These are phyloP conservation scores for Sarcophaga caerulescens DNA, from an alignment of 2,888 invertebrate species.

Conservation along the genomic window DNA sequence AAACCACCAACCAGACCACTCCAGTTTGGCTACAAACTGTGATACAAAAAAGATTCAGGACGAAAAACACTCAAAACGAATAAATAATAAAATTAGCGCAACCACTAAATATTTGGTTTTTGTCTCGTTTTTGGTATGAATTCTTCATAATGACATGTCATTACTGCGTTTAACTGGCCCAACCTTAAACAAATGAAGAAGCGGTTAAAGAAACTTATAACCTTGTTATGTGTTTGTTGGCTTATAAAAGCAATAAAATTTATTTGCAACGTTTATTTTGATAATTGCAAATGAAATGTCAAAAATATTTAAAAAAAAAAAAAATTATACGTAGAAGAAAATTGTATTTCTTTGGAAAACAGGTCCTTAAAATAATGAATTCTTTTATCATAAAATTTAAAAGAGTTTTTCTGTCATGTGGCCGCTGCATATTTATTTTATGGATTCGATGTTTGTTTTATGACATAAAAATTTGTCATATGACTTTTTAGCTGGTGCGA, in stretches of 20 bases:
- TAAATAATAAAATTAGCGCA: slow-evolving; percentile 1
- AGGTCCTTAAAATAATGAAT: too few relatives aligned
- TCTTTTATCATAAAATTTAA: too few relatives aligned
- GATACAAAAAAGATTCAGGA: slow-evolving; percentile 65
- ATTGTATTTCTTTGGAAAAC: too few relatives aligned
- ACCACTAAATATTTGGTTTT: slow-evolving; percentile 48
- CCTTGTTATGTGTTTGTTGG: neutral
- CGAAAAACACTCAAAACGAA: neutral
- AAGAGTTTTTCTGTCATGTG: too few relatives aligned
- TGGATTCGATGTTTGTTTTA: too few relatives aligned
- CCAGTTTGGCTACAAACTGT: slow-evolving; percentile 61
- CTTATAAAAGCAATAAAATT: slow-evolving; percentile 75
- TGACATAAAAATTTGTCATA: too few relatives aligned
- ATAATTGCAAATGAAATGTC: slow-evolving; percentile 59
- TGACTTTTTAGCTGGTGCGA: too few relatives aligned
- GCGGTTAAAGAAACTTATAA: neutral
- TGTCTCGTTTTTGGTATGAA: slow-evolving; percentile 31
- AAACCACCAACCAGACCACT: neutral
- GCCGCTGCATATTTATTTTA: too few relatives aligned
- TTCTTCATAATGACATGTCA: slow-evolving; percentile 43
- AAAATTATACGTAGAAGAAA: too few relatives aligned
- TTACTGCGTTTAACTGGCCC: slow-evolving; percentile 64
- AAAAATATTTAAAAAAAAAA: neutral
- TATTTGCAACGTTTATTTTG: slow-evolving; percentile 74
- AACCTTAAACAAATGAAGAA: slow-evolving; percentile 45